Evolutionary conservation across 2,797 vertebrate genomes (phyloP), one percentile per base, ranked within the genome.

Genomic region (Semaprochilodus insignis): DNA sequence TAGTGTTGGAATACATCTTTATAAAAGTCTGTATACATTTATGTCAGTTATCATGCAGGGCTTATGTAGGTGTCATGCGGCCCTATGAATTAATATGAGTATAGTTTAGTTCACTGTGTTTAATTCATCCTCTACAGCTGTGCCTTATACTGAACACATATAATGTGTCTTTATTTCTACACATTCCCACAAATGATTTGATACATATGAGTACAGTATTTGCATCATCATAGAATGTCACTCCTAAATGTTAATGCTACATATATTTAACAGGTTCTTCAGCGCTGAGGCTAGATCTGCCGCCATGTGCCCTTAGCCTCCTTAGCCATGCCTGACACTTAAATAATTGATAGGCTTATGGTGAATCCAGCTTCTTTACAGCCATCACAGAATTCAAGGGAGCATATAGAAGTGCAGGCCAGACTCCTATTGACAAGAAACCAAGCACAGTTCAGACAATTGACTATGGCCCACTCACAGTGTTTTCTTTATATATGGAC

Each of bases 231-330:
- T 48, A 11, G 44, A n/a, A n/a, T n/a, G n/a, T n/a, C n/a, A 63
- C 62, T 31, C 13, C 27, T 34, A 6, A 31, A 27, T 2, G 27
- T 34, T 5, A 19, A 66, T 14, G 17, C 52, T 54, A 62, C 55
- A 14, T n/a, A 51, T 51, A 81, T 48, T 54, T 72, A 77, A 77
- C 65, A 19, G 40, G 62, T 77, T 72, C 57, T 36, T 69, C 23
- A 66, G 70, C 51, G 25, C 48, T 55, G 71, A 73, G 51, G 71
- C 34, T 27, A 36, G 31, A 40, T 66, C 6, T 11, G 17, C 31
- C 31, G 14, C 14, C 62, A 63, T 51, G 48, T 75, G 63, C 63
- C 19, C 23, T 16, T 15, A 63, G 62, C 25, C 16, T 66, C 31
- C 63, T 76, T 54, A 76, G 65, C 40, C 71, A 40, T 51, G 23